Evolutionary conservation across 2,113 vertebrate species (phyloP).

Genomic region (Gopherus flavomarginatus): DNA sequence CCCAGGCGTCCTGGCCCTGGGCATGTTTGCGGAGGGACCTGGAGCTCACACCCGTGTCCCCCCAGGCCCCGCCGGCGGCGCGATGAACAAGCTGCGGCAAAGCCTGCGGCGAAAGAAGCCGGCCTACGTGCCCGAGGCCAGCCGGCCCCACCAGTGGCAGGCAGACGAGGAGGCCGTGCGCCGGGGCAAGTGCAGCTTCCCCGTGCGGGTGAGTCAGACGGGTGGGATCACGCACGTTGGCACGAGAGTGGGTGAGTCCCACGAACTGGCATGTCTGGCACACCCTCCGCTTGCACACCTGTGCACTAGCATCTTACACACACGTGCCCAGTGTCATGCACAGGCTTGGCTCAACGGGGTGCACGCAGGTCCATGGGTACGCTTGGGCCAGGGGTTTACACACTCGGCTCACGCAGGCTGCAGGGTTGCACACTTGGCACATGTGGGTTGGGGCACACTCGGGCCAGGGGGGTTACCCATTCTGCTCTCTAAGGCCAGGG

Average conservation of each 20-base stretch:
- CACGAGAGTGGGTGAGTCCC: background rate
- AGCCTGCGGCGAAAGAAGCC: slow-evolving; percentile 93
- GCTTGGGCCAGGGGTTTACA: background rate
- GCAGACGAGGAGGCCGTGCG: slow-evolving; percentile 92
- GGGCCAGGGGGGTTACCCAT: no score
- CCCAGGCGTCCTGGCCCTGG: background rate
- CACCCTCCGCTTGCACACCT: background rate
- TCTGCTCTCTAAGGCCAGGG: background rate
- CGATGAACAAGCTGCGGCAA: slow-evolving; percentile 96
- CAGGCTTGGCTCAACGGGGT: background rate
- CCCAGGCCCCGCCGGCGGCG: slow-evolving; percentile 65
- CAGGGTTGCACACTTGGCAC: background rate
- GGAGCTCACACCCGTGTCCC: background rate
- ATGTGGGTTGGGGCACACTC: no score
- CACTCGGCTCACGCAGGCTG: background rate
- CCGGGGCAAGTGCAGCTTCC: slow-evolving; percentile 91
- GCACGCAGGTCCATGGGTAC: background rate
- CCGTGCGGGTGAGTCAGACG: slow-evolving; percentile 84
- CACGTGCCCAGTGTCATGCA: background rate
- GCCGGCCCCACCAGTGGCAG: slow-evolving; percentile 94
- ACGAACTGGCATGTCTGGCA: no score
- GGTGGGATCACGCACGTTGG: background rate
- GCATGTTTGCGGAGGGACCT: background rate
- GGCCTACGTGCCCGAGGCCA: slow-evolving; percentile 90
- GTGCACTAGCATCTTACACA: background rate